Evolutionary conservation across 1,140 invertebrate genomes (phyloP).

Genomic region (Lordiphosa clarofinis): DNA sequence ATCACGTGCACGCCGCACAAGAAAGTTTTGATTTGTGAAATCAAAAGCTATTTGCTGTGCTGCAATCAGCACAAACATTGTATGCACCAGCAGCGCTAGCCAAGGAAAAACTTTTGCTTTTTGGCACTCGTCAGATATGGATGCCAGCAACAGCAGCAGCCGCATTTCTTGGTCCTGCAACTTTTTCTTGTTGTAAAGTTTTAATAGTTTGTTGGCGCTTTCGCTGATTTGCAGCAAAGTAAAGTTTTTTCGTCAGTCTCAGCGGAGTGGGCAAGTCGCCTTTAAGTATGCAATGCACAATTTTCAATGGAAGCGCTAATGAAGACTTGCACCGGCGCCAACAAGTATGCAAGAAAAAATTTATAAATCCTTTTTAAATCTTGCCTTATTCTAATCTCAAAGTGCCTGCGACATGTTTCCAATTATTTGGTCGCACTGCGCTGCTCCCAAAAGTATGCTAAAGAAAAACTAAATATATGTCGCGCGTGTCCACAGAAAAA

Average conservation of each 20-base stretch:
- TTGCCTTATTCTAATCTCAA: slow-evolving; percentile 10
- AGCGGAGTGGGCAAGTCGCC: slow-evolving; percentile 9
- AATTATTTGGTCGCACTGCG: slow-evolving; percentile 62
- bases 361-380: slow-evolving; percentile 9
- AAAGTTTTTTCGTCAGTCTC: slow-evolving; percentile 39
- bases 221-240: slow-evolving; percentile 69
- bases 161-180: slow-evolving; percentile 51
- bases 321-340: slow-evolving; percentile 37
- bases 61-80: slow-evolving; percentile 80
- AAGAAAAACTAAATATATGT: slow-evolving; percentile 49
- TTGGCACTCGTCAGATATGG: slow-evolving; percentile 76
- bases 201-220: slow-evolving; percentile 76
- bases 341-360: slow-evolving; percentile 18
- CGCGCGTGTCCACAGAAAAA: slow-evolving; percentile 33
- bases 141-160: slow-evolving; percentile 51
- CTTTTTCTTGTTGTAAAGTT: slow-evolving; percentile 75
- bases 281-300: slow-evolving; percentile 57
- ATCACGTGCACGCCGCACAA: slow-evolving; percentile 73
- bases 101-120: slow-evolving; percentile 68
- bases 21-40: slow-evolving; percentile 80
- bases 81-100: slow-evolving; percentile 43
- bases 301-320: slow-evolving; percentile 63
- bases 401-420: slow-evolving; percentile 56
- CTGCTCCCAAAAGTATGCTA: slow-evolving; percentile 34
- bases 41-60: slow-evolving; percentile 79